These are phyloP conservation scores for Leptinotarsa haldemani DNA, from an alignment of 2,888 invertebrate species.

Conservation along the genomic window DNA sequence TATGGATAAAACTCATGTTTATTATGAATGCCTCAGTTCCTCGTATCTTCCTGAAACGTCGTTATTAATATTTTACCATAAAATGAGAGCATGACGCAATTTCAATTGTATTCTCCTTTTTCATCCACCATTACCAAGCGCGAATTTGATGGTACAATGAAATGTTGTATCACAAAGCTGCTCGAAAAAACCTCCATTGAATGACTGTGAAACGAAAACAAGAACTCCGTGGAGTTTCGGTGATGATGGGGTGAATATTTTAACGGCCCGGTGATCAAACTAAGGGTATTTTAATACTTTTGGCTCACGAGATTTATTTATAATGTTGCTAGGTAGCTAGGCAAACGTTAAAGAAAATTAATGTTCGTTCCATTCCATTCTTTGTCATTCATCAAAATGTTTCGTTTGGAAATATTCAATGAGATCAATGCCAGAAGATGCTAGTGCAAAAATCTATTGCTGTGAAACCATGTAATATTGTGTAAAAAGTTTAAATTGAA, in stretches of 20 bases:
- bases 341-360: too few species aligned
- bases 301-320: not conserved
- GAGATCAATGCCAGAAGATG: too few species aligned
- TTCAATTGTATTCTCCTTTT: not conserved
- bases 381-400: too few species aligned
- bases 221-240: not conserved
- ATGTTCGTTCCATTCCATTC: too few species aligned
- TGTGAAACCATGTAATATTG: too few species aligned
- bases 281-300: not conserved
- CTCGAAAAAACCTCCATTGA: not conserved
- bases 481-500: too few species aligned
- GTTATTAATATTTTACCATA: not conserved
- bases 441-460: too few species aligned
- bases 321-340: not conserved
- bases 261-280: not conserved
- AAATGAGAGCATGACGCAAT: not conserved
- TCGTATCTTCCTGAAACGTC: too few species aligned
- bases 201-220: constrained; percentile 8
- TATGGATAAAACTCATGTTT: too few species aligned
- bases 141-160: not conserved
- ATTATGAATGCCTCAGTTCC: too few species aligned
- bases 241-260: constrained; percentile 10
- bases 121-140: not conserved
- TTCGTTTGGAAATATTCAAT: too few species aligned
- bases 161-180: constrained; percentile 3